phyloP scores from a whole-genome alignment of 2,113 vertebrate genomes.

The Heterotis niloticus region DNA sequence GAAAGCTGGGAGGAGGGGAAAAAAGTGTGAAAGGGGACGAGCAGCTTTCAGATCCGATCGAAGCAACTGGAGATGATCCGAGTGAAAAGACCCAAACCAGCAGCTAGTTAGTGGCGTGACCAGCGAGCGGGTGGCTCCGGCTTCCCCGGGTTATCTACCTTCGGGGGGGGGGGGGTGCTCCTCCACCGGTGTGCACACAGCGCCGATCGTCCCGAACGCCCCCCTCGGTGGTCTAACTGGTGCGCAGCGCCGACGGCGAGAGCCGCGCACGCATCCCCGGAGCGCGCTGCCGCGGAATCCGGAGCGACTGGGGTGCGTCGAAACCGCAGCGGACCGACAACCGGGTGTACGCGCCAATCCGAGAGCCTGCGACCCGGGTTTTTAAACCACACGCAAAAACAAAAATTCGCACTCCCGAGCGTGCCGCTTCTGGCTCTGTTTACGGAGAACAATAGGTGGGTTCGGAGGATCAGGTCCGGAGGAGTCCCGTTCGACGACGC shows the following conservation, averaged over 20 bases:
- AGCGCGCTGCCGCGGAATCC: too few relatives aligned
- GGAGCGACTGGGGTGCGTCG: too few relatives aligned
- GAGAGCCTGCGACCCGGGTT: conserved; percentile 42
- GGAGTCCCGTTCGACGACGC: conserved; percentile 31
- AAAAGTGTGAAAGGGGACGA: not conserved
- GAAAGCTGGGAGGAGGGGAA: too few relatives aligned
- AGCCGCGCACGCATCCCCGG: conserved; percentile 5
- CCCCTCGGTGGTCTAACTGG: not conserved
- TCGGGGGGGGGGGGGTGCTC: conserved; percentile 2
- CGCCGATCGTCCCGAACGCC: not conserved
- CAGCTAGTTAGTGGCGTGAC: not conserved
- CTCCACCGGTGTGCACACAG: not conserved
- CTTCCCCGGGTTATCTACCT: conserved; percentile 11
- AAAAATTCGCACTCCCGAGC: conserved; percentile 40
- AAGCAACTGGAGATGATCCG: not conserved
- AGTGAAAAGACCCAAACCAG: not conserved
- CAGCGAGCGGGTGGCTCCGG: not conserved
- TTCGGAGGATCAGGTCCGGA: conserved; percentile 41
- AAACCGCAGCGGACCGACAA: too few relatives aligned
- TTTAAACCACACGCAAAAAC: conserved; percentile 16
- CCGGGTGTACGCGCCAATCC: conserved; percentile 37
- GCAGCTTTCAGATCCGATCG: not conserved
- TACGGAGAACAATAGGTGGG: not conserved
- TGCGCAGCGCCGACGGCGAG: not conserved
- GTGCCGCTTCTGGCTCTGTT: conserved; percentile 39